phyloP scores from a whole-genome alignment of 2,797 vertebrate genomes.

The Melanitta fusca region DNA sequence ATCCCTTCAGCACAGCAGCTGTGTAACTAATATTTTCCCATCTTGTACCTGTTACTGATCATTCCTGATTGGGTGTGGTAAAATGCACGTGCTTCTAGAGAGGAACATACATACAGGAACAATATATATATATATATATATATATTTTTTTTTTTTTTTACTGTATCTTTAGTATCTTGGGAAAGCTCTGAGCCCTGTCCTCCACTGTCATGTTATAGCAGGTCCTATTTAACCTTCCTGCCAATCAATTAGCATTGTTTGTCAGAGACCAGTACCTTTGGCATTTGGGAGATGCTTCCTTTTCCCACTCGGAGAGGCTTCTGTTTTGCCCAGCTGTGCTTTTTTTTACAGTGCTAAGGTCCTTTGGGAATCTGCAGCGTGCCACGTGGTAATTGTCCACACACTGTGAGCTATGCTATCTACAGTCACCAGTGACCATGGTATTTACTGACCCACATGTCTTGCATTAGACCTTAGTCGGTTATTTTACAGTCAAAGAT shows the following conservation, averaged over 20 bases:
- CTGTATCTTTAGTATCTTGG: neutral
- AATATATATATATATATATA: too few species aligned
- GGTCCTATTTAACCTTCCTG: neutral
- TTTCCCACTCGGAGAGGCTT: neutral
- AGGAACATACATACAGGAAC: neutral
- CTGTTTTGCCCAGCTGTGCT: neutral
- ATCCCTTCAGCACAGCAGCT: neutral
- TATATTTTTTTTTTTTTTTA: neutral
- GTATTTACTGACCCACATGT: neutral
- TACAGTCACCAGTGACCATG: neutral
- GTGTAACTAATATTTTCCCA: neutral
- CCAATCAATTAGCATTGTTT: neutral
- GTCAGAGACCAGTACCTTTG: neutral
- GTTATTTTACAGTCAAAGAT: neutral
- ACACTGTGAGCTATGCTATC: neutral
- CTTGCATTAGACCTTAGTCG: neutral
- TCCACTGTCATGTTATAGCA: neutral
- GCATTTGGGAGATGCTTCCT: neutral
- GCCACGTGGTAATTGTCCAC: neutral
- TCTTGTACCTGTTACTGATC: neutral
- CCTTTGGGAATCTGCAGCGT: neutral
- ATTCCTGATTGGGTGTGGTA: neutral
- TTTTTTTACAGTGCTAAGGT: neutral
- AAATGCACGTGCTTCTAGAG: neutral
- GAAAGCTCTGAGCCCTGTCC: neutral